Evolutionary conservation across 2,113 vertebrate species (phyloP).

Genomic region (Monarcha castaneiventris): DNA sequence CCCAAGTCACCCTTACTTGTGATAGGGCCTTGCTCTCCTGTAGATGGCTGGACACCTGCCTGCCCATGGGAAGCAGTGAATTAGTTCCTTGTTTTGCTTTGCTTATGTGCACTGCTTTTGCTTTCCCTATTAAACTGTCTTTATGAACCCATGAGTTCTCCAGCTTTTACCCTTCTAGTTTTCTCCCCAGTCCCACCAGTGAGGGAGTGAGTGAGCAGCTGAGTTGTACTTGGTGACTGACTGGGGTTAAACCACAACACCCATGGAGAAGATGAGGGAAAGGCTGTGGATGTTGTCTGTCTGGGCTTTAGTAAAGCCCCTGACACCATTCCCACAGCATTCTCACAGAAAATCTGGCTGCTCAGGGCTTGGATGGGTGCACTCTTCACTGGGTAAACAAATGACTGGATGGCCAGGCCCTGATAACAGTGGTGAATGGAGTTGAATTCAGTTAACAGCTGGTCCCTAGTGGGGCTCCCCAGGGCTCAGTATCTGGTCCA

Average conservation of each 20-base stretch:
- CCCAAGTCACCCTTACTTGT: neutral
- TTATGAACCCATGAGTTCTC: neutral
- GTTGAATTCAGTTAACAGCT: accelerated
- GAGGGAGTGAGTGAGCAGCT: neutral
- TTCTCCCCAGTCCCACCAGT: no score
- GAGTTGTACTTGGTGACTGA: neutral
- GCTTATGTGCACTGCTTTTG: neutral
- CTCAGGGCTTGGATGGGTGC: neutral
- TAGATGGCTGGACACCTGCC: no score
- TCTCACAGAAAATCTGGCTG: neutral
- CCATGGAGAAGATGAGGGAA: neutral
- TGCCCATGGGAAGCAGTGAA: neutral
- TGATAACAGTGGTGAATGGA: neutral
- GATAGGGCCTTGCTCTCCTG: neutral
- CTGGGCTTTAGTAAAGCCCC: neutral
- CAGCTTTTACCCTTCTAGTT: neutral
- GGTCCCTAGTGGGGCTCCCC: neutral
- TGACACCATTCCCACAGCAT: neutral
- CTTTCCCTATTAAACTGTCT: neutral
- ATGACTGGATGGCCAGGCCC: no score
- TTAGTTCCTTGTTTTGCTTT: neutral
- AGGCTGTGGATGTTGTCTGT: neutral
- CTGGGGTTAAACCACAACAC: neutral
- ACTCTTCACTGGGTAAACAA: neutral
- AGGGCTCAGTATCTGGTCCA: neutral